Percentiles rank a stretch among this genome's conserved stretches.
Conservation (phyloP, 2,888 invertebrate species). For the Unio delphinus region DNA sequence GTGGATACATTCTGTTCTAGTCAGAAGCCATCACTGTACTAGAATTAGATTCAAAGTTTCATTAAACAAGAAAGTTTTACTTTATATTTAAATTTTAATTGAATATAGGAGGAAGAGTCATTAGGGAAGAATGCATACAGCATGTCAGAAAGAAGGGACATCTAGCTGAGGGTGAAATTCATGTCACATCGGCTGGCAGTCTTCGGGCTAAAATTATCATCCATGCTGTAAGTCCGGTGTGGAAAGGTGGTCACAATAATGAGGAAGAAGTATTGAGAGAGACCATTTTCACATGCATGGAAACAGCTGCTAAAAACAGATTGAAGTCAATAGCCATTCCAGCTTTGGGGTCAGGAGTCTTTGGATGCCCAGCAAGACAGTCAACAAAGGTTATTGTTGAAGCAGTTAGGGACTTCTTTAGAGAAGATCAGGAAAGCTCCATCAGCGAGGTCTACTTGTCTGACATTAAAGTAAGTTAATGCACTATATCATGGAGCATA, state of each 20-base stretch:
- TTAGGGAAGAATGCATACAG: conserved; percentile 42
- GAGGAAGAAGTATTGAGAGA: conserved; percentile 29
- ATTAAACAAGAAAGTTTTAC: too few species aligned
- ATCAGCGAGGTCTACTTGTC: conserved; percentile 31
- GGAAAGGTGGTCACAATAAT: conserved; percentile 30
- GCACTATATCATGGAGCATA: too few species aligned
- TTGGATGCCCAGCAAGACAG: conserved; percentile 11
- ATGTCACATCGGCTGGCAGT: conserved; percentile 20
- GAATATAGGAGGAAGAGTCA: conserved; percentile 38
- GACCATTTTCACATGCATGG: conserved; percentile 27
- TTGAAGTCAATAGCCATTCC: conserved; percentile 50
- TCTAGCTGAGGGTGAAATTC: conserved; percentile 30
- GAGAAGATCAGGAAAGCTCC: conserved; percentile 16
- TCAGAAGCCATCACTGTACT: too few species aligned
- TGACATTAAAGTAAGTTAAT: conserved; percentile 20
- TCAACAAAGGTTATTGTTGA: conserved; percentile 19
- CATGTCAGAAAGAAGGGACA: conserved; percentile 25
- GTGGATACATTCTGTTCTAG: too few species aligned
- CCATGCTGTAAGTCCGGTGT: conserved; percentile 36
- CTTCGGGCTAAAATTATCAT: conserved; percentile 27
- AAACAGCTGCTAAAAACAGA: conserved; percentile 12
- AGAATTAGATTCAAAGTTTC: too few species aligned
- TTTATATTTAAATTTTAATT: too few species aligned
- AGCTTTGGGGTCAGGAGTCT: conserved; percentile 51
- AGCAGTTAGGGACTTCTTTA: conserved; percentile 31